Evolutionary conservation across 2,888 invertebrate genomes (phyloP).

Genomic region (Cryptus viduatorius): DNA sequence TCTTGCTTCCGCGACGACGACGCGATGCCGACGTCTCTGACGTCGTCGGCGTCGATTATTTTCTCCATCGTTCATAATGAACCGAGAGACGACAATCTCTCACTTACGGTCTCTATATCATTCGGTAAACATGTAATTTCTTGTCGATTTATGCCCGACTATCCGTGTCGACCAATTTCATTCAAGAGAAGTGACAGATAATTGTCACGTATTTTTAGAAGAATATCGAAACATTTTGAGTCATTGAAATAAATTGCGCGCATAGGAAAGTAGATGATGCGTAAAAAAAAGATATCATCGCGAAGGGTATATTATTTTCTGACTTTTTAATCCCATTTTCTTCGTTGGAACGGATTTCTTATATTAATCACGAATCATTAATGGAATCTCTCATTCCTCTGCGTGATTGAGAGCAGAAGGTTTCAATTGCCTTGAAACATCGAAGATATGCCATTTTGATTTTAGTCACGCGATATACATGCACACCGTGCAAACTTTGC

Average conservation of each 20-base stretch:
- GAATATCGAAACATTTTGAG: not conserved
- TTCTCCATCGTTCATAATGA: too few species aligned
- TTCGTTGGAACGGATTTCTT: too few species aligned
- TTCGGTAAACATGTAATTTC: not conserved
- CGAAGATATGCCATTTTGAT: conserved; percentile 4
- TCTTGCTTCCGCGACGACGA: conserved; percentile 11
- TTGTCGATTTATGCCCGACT: not conserved
- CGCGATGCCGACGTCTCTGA: conserved; percentile 22
- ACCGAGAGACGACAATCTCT: too few species aligned
- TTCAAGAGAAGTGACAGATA: not conserved
- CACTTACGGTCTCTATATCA: too few species aligned
- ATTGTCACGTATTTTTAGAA: not conserved
- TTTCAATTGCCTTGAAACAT: not conserved
- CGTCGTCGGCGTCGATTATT: conserved; percentile 31
- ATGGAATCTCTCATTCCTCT: not conserved
- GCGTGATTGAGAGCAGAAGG: not conserved
- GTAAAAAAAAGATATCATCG: too few species aligned
- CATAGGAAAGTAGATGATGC: too few species aligned
- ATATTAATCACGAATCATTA: too few species aligned
- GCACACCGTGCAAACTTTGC: not conserved
- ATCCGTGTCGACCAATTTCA: not conserved
- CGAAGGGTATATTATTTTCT: too few species aligned
- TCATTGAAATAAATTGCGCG: too few species aligned
- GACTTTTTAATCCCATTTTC: too few species aligned
- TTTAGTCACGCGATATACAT: not conserved